Base-by-base conservation (phyloP, 1,140 invertebrate species). In the Pinna nobilis region DNA sequence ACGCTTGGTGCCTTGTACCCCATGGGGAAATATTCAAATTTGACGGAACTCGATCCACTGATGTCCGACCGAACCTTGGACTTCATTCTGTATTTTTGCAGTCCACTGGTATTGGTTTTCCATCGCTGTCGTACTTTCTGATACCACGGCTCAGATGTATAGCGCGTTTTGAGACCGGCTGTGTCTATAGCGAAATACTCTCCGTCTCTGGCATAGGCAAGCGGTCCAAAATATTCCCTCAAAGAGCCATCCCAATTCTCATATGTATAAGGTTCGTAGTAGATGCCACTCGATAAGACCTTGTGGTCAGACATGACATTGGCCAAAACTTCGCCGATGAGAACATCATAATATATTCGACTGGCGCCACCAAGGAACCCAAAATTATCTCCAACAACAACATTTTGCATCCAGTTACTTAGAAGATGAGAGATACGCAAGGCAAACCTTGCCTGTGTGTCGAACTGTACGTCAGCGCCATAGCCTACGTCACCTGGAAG, bases 231-330 rank as follows among this genome's bases (percentile, higher is more conserved):
- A 30, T 76, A 72, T 63, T 84, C 80, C 23, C 76, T 64, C 18
- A 44, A 57, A 0, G 72, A 61, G 1, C 81, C 79, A 51, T 77
- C 74, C 25, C 53, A 94, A 92, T 25, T 95, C 96, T 76, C 95
- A 85, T 98, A 99, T 89, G 97, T 97, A 84, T 98, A 96, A 53
- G 95, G 92, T 84, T 98, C 96, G 95, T 96, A 99, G 84, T 94
- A 97, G 25, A 94, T 95, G 18, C 95, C 96, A 64, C 95, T 94
- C 6, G 95, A 94, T 93, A 95, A 95, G 74, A 98, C 94, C 61
- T 88, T 94, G 51, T 80, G 76, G 87, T 98, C 95, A 23, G 96
- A 96, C 78, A 98, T 92, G 0, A 98, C 93, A 55, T 97, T 91
- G n/a, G 97, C 93, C 9, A 99, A 84, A 0, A 96, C 97, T 70